phyloP scores from a whole-genome alignment of 2,113 vertebrate genomes.

The Podarcis muralis region DNA sequence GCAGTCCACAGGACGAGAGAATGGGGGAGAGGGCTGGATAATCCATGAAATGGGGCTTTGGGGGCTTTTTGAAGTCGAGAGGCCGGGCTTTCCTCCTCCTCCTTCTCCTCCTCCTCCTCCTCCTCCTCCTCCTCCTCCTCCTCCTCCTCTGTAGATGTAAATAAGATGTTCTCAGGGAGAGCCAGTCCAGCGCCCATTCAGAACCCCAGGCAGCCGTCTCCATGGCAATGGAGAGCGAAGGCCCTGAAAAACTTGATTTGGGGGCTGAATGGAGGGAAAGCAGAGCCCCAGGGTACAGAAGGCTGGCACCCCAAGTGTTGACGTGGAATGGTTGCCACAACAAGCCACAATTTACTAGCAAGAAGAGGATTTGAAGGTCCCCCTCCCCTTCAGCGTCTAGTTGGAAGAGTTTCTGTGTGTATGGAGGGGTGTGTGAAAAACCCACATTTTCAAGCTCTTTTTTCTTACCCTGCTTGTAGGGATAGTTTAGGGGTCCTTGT shows the following conservation, averaged over 20 bases:
- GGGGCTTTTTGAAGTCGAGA: constrained; percentile 59
- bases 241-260: constrained; percentile 61
- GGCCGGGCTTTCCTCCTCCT: constrained; percentile 63
- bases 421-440: too few relatives aligned
- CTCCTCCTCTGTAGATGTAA: constrained; percentile 81
- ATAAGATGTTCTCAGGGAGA: constrained; percentile 73
- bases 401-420: neutral
- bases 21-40: constrained; percentile 62
- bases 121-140: constrained; percentile 64
- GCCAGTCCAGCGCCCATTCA: constrained; percentile 63
- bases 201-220: constrained; percentile 73
- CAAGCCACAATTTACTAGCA: neutral
- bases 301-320: neutral
- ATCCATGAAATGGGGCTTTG: constrained; percentile 52
- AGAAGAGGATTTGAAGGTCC: neutral
- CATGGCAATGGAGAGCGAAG: constrained; percentile 76
- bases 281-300: neutral
- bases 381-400: too few relatives aligned
- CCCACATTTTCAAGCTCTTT: neutral
- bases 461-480: neutral
- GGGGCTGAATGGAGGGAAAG: neutral
- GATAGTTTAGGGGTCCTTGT: neutral
- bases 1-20: constrained; percentile 67
- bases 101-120: constrained; percentile 67
- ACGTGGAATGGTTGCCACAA: neutral